Conservation (phyloP, 2,797 vertebrate genomes). For the Chelonia mydas region DNA sequence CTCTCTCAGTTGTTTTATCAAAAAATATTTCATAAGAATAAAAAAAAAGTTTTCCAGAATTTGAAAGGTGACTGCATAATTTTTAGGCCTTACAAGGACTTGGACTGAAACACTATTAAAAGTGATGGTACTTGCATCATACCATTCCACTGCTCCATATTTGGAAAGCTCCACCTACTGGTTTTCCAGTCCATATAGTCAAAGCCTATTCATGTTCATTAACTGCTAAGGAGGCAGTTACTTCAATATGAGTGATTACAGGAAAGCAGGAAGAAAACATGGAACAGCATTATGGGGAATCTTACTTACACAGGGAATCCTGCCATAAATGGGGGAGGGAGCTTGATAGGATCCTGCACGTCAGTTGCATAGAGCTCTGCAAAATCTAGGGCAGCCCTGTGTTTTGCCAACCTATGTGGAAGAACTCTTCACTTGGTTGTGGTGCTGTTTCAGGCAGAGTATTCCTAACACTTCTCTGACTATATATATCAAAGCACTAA, state of each 20-base stretch:
- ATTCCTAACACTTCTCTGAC: not conserved
- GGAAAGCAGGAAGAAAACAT: not conserved
- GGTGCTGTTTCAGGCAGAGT: not conserved
- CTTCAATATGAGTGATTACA: not conserved
- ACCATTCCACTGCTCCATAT: not conserved
- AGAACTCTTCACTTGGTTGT: not conserved
- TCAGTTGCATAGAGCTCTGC: not conserved
- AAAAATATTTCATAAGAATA: not conserved
- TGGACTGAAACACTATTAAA: not conserved
- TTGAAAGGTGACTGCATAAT: not conserved
- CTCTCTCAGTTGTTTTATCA: not conserved
- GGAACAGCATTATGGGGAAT: not conserved
- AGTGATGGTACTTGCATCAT: not conserved
- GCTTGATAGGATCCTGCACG: not conserved
- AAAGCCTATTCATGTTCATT: not conserved
- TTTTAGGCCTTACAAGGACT: not conserved
- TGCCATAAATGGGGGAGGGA: too few relatives aligned
- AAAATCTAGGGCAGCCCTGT: not conserved
- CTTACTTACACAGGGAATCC: not conserved
- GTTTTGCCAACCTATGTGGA: not conserved
- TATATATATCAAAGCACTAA: not conserved
- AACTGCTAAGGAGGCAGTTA: not conserved
- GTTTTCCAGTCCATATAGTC: not conserved
- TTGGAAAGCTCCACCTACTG: not conserved
- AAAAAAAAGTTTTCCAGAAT: not conserved